These are phyloP conservation scores for Clarias fuscus DNA, from an alignment of 2,797 vertebrate genomes.

Conservation along the genomic window DNA sequence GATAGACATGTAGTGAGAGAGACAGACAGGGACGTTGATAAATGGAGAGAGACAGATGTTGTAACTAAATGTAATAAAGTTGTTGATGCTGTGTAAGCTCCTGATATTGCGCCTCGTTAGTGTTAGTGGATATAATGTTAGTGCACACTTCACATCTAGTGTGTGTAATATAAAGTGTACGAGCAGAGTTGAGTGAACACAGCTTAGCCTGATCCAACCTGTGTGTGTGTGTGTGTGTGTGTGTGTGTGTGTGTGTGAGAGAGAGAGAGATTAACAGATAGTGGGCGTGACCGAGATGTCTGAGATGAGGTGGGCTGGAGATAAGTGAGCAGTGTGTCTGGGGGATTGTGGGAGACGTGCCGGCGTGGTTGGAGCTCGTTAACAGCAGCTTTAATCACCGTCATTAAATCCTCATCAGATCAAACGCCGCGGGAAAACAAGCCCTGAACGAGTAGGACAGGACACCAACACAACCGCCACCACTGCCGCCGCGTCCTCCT, in stretches of 20 bases:
- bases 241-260: constrained; percentile 29
- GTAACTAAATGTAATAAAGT: not conserved
- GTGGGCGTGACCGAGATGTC: constrained; percentile 60
- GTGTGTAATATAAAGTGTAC: not conserved
- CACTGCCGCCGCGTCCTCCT: not conserved
- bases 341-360: constrained; percentile 58
- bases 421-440: constrained; percentile 7
- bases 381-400: constrained; percentile 52
- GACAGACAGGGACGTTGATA: not conserved
- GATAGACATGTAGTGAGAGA: not conserved
- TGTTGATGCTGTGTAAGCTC: not conserved
- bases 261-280: constrained; percentile 45
- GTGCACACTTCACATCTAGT: not conserved
- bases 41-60: not conserved
- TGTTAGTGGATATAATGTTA: not conserved
- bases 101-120: not conserved
- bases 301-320: constrained; percentile 47
- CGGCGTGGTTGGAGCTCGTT: constrained; percentile 59
- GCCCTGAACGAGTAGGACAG: not conserved
- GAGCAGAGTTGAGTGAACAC: not conserved
- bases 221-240: constrained; percentile 31
- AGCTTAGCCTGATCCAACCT: constrained; percentile 27
- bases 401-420: constrained; percentile 28
- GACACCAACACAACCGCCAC: not conserved
- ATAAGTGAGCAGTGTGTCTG: constrained; percentile 60